Base-by-base conservation (phyloP, 2,113 vertebrate species). In the Plectropomus leopardus region DNA sequence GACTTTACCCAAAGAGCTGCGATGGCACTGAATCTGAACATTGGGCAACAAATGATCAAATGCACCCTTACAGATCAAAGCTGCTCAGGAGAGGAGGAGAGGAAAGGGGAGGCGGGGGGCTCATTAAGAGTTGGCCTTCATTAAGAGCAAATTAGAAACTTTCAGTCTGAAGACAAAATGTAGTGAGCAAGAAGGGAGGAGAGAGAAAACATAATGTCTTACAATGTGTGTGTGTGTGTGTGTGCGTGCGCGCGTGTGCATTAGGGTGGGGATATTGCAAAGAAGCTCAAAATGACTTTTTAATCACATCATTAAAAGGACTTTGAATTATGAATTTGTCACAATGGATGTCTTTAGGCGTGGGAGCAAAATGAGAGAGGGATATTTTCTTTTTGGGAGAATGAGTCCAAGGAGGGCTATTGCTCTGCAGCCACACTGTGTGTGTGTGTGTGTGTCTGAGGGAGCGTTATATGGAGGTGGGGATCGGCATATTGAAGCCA, bases 281-380 rank as follows among this genome's bases (percentile, higher is more conserved):
- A 79, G 76, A 88, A 78, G 82, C 81, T 34, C 80, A 89, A 89
- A 92, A 93, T 93, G 67, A 81, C 87, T 93, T 94, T 93, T 93
- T 93, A 94, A 93, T 93, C 87, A 92, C 88, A 86, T 94, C 91
- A 92, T 94, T 93, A 93, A 91, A 87, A 86, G 63, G 79, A 89
- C 82, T 92, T 90, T 92, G 83, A 90, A 90, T 93, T 88, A 91
- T 92, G 87, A 92, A 92, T 92, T 93, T 91, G 77, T 88, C 83
- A 89, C 90, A 87, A 89, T 83, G 87, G 87, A 83, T 83, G 80
- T 85, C 85, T 89, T 82, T 76, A 86, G 79, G 86, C 82, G 19
- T 51, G 53, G 50, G 57, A 50, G 83, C 21, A 72, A 71, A 86
- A 90, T 83, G 66, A 80, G 82, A 85, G 57, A 53, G 57, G 23